Evolutionary conservation across 1,140 invertebrate species (phyloP), one percentile per base, ranked within the genome.

Genomic region (Bombus soroeensis): DNA sequence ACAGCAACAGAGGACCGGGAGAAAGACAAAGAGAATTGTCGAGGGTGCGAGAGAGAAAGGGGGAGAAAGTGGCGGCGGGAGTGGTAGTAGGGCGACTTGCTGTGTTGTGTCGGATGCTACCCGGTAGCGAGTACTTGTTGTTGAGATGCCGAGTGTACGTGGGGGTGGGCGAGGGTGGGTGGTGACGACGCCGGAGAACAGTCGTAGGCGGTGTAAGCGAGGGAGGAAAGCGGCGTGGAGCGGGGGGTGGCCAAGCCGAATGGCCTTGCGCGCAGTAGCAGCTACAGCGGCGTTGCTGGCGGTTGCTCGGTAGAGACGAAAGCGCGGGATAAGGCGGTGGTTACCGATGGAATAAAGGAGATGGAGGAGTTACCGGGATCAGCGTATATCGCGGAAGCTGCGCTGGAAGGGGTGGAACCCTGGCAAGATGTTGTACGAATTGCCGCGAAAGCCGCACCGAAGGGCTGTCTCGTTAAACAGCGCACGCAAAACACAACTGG

Each of bases 61-160:
- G 66, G 82, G 71, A 87, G 81, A 89, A 86, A 83, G 39, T 34
- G 64, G 73, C 1, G 75, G 75, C n/a, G 28, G 87, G 89, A 87
- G 77, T 71, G 91, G 92, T 92, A 91, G 92, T 90, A 94, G 93
- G 90, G 92, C 91, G 89, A 92, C 91, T 94, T 94, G 94, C 93
- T 94, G 94, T 95, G 94, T 95, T 95, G 92, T 94, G 94, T 94
- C 92, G 93, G 93, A 94, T 95, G 93, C 94, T 93, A 93, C 90
- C 92, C 92, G 93, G 93, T 94, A 94, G 92, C 93, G 88, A 89
- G 92, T 94, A 94, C 92, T 95, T 95, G 94, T 95, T 95, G 94
- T 95, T 94, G 92, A 94, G 94, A 95, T 94, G 94, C 94, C 92
- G 90, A 89, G 83, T 84, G 75, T 83, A 84, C 86, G 88, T 86